Percentiles rank a stretch among this genome's conserved stretches.
Evolutionary conservation across 92 coral and sea anemone species (phyloP).

Genomic region (Palythoa grandiflora): DNA sequence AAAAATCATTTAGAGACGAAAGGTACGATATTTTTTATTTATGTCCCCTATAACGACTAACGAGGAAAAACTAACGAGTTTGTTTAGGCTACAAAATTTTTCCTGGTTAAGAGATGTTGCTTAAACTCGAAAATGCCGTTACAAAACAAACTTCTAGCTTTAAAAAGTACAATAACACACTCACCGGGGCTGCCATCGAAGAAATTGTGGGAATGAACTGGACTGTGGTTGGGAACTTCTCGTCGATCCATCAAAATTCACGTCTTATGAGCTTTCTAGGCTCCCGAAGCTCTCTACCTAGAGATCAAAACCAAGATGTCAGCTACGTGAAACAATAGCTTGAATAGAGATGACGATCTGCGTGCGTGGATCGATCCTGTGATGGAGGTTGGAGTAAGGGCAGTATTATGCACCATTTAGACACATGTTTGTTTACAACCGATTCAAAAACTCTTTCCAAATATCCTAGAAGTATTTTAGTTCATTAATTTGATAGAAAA

Average conservation of each 20-base stretch:
- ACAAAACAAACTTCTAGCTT: conserved; percentile 56
- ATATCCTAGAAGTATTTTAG: conserved; percentile 65
- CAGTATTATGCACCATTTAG: conserved; percentile 77
- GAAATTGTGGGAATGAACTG: conserved; percentile 96
- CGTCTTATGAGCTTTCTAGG: conserved; percentile 28
- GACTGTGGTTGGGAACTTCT: conserved; percentile 98
- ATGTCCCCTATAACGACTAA: background rate
- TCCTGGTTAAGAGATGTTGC: conserved; percentile 60
- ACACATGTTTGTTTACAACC: conserved; percentile 95
- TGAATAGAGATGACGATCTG: conserved; percentile 82
- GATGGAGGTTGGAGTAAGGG: conserved; percentile 84
- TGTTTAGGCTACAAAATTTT: conserved; percentile 22
- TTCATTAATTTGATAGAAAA: conserved; percentile 49
- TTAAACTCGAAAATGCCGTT: conserved; percentile 63
- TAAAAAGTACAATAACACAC: conserved; percentile 60
- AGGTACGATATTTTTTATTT: background rate
- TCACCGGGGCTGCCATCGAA: conserved; percentile 97
- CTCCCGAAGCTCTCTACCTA: conserved; percentile 64
- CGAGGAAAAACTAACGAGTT: conserved; percentile 42
- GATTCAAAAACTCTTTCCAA: conserved; percentile 67
- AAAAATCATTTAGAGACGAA: conserved; percentile 19
- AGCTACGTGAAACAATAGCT: conserved; percentile 83
- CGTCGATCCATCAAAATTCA: conserved; percentile 87
- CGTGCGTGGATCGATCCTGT: conserved; percentile 81
- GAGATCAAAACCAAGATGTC: conserved; percentile 92